These are phyloP conservation scores for Clivina fossor DNA, from an alignment of 2,888 invertebrate genomes.

Conservation along the genomic window DNA sequence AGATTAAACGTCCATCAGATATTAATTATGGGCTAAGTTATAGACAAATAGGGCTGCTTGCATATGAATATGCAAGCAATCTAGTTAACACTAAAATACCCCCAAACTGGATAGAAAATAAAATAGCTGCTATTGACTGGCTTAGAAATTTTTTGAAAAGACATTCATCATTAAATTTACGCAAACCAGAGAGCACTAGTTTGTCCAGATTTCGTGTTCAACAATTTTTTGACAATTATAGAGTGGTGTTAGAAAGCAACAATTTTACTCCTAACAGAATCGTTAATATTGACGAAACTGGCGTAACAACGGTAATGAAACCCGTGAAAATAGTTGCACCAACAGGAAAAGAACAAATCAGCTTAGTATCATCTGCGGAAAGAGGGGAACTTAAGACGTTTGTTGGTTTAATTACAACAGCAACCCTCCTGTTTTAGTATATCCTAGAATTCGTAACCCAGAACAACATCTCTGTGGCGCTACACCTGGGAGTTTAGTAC, in stretches of 20 bases:
- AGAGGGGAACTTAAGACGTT: constrained; percentile 12
- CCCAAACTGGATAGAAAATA: too few relatives aligned
- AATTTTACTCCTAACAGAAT: constrained; percentile 13
- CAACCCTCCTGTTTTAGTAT: constrained; percentile 38
- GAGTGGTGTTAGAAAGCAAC: background rate
- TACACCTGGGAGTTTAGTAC: constrained; percentile 39
- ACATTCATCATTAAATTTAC: background rate
- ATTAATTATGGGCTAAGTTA: too few relatives aligned
- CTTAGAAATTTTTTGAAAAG: constrained; percentile 28
- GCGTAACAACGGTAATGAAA: constrained; percentile 16
- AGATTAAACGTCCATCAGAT: too few relatives aligned
- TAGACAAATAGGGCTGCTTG: too few relatives aligned
- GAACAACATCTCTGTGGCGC: constrained; percentile 38
- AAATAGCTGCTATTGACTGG: constrained; percentile 7
- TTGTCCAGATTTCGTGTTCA: background rate
- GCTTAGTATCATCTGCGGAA: constrained; percentile 23
- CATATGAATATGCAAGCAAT: too few relatives aligned
- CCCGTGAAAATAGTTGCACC: constrained; percentile 13
- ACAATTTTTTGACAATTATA: constrained; percentile 12
- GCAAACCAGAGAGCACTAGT: constrained; percentile 12
- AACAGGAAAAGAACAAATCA: constrained; percentile 23
- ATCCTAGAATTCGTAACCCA: constrained; percentile 37
- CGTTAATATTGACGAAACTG: constrained; percentile 24
- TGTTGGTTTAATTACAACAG: constrained; percentile 8
- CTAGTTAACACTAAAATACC: too few relatives aligned